Conservation (phyloP, 2,888 invertebrate species). For the Sarcophaga caerulescens region DNA sequence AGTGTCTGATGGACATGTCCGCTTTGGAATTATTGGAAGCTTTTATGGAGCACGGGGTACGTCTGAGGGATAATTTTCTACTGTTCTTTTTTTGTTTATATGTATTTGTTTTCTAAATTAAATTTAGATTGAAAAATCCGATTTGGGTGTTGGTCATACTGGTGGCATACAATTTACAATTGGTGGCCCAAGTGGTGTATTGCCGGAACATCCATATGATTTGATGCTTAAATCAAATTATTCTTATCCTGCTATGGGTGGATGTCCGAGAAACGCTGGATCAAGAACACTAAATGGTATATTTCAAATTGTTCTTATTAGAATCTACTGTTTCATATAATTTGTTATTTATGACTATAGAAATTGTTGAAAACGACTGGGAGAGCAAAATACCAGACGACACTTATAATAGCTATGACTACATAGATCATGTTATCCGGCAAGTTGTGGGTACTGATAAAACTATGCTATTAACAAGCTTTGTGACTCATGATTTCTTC, state of each 20-base stretch:
- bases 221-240: conserved; percentile 75
- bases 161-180: conserved; percentile 79
- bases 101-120: neutral
- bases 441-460: conserved; percentile 80
- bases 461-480: conserved; percentile 80
- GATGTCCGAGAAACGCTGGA: conserved; percentile 78
- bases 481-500: conserved; percentile 81
- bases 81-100: neutral
- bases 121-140: conserved; percentile 74
- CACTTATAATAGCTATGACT: conserved; percentile 75
- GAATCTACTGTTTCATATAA: neutral
- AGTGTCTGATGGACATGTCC: conserved; percentile 76
- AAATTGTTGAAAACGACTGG: conserved; percentile 78
- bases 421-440: conserved; percentile 77
- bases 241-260: conserved; percentile 79
- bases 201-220: conserved; percentile 78
- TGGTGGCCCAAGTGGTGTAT: conserved; percentile 78
- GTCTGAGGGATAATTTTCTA: conserved; percentile 28
- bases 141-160: conserved; percentile 76
- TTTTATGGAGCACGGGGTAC: conserved; percentile 77
- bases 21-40: conserved; percentile 75
- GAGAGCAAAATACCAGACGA: conserved; percentile 77
- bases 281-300: conserved; percentile 75
- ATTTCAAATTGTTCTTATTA: neutral
- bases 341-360: conserved; percentile 61